Evolutionary conservation across 2,888 invertebrate species (phyloP).

Genomic region (Caradrina clavipalpis): DNA sequence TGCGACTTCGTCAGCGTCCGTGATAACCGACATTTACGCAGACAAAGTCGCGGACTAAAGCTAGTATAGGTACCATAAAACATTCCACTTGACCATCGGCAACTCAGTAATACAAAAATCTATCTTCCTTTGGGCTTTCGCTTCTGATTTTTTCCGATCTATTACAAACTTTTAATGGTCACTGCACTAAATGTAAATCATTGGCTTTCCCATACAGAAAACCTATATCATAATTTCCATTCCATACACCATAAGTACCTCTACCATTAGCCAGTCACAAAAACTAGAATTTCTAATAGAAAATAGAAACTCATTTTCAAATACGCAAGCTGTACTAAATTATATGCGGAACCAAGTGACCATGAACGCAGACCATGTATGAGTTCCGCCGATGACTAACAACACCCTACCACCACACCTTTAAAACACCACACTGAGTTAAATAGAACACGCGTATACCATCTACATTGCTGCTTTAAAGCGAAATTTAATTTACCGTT

Average conservation of each 20-base stretch:
- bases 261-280: neutral
- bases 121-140: too few relatives aligned
- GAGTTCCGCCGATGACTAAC: slow-evolving; percentile 66
- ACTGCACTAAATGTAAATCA: too few relatives aligned
- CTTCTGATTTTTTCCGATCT: too few relatives aligned
- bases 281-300: slow-evolving; percentile 25
- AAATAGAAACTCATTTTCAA: slow-evolving; percentile 35
- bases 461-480: slow-evolving; percentile 37
- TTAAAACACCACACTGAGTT: neutral
- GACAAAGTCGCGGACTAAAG: too few relatives aligned
- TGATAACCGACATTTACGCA: too few relatives aligned
- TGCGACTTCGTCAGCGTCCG: too few relatives aligned
- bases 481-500: neutral
- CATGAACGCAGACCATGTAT: slow-evolving; percentile 62
- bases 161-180: too few relatives aligned
- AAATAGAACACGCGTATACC: slow-evolving; percentile 30
- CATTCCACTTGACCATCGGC: too few relatives aligned
- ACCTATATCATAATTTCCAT: neutral
- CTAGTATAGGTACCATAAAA: too few relatives aligned
- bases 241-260: too few relatives aligned
- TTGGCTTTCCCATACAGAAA: neutral
- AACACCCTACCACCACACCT: slow-evolving; percentile 38
- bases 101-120: too few relatives aligned
- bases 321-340: slow-evolving; percentile 40
- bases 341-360: slow-evolving; percentile 60